Percentiles rank a stretch among this genome's conserved stretches.
phyloP scores from a whole-genome alignment of 2,113 vertebrate genomes.

The Sceloporus tristichus region DNA sequence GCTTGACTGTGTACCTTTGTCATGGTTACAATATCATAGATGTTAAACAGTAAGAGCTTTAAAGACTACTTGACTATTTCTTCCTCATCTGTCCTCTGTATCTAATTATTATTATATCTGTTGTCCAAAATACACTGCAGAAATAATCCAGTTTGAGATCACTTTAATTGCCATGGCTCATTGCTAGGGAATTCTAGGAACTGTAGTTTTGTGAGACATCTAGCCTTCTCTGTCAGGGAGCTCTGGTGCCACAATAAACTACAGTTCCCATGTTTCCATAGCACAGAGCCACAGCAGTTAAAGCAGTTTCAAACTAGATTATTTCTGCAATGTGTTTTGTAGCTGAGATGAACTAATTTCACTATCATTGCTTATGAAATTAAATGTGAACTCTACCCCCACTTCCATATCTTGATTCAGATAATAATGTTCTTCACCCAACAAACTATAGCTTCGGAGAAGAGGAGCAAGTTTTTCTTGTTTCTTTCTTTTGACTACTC shows the following conservation, averaged over 20 bases:
- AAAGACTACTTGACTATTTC: not conserved
- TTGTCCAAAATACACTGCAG: too few relatives aligned
- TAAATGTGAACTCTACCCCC: not conserved
- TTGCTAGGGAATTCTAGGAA: too few relatives aligned
- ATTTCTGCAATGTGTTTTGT: not conserved
- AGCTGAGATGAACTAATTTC: not conserved
- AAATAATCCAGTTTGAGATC: too few relatives aligned
- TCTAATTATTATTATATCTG: not conserved
- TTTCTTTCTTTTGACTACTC: too few relatives aligned
- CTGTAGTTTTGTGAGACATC: too few relatives aligned
- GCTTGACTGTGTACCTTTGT: not conserved
- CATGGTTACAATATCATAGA: accelerated
- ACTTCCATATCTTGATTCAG: not conserved
- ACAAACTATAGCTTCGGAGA: not conserved
- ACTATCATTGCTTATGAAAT: not conserved
- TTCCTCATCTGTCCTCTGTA: not conserved
- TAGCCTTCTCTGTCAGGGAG: too few relatives aligned
- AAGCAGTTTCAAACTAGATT: too few relatives aligned
- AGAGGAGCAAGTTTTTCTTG: too few relatives aligned
- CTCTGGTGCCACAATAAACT: too few relatives aligned
- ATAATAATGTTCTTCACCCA: not conserved
- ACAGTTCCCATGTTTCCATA: too few relatives aligned
- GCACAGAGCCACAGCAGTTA: too few relatives aligned
- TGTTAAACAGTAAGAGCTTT: slow-evolving; percentile 26
- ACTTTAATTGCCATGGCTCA: too few relatives aligned